Conservation (phyloP, 2,113 vertebrate genomes). For the Tyto alba region DNA sequence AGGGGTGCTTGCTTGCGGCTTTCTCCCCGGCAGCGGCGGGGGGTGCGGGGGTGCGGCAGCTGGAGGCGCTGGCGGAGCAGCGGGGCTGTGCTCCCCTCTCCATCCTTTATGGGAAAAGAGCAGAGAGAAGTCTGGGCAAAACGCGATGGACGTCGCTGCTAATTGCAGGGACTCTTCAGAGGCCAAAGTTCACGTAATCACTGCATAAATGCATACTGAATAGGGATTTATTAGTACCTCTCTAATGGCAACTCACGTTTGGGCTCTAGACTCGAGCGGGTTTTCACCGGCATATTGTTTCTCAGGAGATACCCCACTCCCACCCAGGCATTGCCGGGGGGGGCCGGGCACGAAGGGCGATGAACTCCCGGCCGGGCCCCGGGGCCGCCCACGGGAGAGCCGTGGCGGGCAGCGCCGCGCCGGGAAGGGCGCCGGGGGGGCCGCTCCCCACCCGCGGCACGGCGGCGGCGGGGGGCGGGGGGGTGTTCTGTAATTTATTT, state of each 20-base stretch:
- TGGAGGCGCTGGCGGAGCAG: not conserved
- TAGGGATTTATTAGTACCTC: conserved; percentile 64
- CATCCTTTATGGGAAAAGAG: not conserved
- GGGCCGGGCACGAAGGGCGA: not conserved
- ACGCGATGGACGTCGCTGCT: conserved; percentile 35
- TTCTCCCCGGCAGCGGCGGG: not conserved
- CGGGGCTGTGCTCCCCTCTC: not conserved
- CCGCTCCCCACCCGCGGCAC: not conserved
- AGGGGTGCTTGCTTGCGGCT: not conserved
- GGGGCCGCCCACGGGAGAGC: not conserved
- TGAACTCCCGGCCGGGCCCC: not conserved
- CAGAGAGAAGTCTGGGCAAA: not conserved
- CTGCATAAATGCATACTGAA: conserved; percentile 74
- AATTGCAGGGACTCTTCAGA: conserved; percentile 69
- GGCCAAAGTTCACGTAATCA: conserved; percentile 75
- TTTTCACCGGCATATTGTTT: not conserved
- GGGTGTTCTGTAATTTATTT: rapidly evolving
- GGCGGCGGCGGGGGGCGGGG: too few species aligned
- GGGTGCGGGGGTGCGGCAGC: not conserved
- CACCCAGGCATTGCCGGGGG: not conserved
- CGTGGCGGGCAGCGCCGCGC: not conserved
- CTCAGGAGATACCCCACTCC: not conserved
- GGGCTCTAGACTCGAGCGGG: not conserved
- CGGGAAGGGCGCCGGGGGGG: too few species aligned
- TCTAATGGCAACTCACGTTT: conserved; percentile 66